phyloP scores from a whole-genome alignment of 2,797 vertebrate genomes.

The Enteromius radiatus region DNA sequence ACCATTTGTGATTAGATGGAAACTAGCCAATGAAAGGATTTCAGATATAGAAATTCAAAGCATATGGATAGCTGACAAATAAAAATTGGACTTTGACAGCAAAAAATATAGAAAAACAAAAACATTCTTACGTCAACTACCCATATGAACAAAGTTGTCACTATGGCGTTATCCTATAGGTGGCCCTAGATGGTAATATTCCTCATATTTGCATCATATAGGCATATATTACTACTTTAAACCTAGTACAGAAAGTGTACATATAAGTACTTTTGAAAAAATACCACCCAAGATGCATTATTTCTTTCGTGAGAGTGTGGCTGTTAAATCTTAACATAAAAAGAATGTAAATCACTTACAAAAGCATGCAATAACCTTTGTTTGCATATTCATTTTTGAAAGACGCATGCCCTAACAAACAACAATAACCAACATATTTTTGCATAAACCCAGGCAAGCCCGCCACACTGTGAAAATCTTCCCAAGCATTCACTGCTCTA shows the following conservation, averaged over 20 bases:
- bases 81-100: too few relatives aligned
- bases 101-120: too few relatives aligned
- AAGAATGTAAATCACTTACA: background rate
- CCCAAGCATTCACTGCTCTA: background rate
- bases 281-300: background rate
- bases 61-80: background rate
- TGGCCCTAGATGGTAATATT: background rate
- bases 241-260: background rate
- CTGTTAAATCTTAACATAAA: background rate
- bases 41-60: background rate
- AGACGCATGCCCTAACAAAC: background rate
- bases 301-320: background rate
- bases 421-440: background rate
- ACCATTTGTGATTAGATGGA: background rate
- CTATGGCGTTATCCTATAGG: background rate
- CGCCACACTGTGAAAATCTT: conserved; percentile 23
- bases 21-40: background rate
- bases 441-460: background rate
- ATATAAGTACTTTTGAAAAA: background rate
- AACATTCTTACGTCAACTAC: too few relatives aligned
- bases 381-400: background rate
- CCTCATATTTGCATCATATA: background rate
- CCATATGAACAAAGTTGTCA: background rate
- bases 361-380: background rate
- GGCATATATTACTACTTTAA: background rate